phyloP scores from a whole-genome alignment of 1,140 invertebrate genomes.

The Drosophila arizonae region DNA sequence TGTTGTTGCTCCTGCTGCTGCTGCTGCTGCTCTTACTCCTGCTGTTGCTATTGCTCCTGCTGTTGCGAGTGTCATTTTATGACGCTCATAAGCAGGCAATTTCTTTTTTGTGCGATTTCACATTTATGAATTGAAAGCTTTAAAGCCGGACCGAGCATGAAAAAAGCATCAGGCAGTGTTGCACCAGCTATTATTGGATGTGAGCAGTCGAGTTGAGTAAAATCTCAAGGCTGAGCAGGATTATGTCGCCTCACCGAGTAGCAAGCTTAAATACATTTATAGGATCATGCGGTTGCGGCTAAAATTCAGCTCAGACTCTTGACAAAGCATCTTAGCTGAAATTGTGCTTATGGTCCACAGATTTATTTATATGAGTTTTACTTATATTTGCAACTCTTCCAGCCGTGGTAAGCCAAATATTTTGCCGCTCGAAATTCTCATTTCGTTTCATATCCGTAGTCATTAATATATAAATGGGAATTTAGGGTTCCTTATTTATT shows the following conservation, averaged over 20 bases:
- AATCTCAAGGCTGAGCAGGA: constrained; percentile 23
- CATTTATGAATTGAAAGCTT: constrained; percentile 47
- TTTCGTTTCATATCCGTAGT: too few species aligned
- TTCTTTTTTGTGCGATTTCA: constrained; percentile 27
- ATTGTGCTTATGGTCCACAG: too few species aligned
- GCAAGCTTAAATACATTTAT: not conserved
- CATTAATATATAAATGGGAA: too few species aligned
- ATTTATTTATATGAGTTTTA: too few species aligned
- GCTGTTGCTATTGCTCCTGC: constrained; percentile 3
- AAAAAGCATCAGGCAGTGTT: constrained; percentile 16
- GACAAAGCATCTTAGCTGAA: too few species aligned
- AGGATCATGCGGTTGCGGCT: not conserved
- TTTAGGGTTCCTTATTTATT: too few species aligned
- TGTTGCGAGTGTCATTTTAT: constrained; percentile 37
- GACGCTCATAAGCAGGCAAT: constrained; percentile 47
- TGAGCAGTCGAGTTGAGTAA: constrained; percentile 11
- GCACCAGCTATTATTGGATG: constrained; percentile 15
- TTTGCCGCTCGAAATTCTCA: too few species aligned
- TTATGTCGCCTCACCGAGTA: constrained; percentile 7
- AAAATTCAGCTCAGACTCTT: not conserved
- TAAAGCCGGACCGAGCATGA: constrained; percentile 30
- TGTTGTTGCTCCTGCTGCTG: not conserved
- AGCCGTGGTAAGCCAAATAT: too few species aligned
- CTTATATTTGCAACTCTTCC: too few species aligned
- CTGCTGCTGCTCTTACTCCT: not conserved